These are phyloP conservation scores for Macroramphosus scolopax DNA, from an alignment of 2,797 vertebrate genomes.

Conservation along the genomic window DNA sequence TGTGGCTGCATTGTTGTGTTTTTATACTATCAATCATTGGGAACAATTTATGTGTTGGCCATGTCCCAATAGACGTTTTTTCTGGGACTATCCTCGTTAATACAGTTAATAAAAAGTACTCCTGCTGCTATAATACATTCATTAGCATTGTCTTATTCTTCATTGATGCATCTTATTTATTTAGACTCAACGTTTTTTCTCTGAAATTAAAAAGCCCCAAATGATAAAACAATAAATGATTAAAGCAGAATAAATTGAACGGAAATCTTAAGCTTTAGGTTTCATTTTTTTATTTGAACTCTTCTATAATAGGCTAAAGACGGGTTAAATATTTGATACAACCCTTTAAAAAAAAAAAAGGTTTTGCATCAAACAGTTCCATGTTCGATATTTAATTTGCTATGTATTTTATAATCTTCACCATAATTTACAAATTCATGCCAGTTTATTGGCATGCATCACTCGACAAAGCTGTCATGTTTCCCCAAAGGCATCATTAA, in stretches of 20 bases:
- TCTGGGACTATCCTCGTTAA: too few species aligned
- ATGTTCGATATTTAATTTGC: too few species aligned
- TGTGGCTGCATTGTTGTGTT: slow-evolving; percentile 64
- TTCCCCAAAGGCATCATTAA: too few species aligned
- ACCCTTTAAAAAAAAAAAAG: too few species aligned
- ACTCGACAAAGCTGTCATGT: not conserved
- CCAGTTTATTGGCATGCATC: too few species aligned
- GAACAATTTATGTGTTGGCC: slow-evolving; percentile 53
- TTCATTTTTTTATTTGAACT: too few species aligned
- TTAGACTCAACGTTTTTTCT: not conserved
- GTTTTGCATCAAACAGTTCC: too few species aligned
- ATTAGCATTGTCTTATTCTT: slow-evolving; percentile 13
- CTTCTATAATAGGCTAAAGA: too few species aligned
- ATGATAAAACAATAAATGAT: not conserved
- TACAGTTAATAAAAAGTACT: slow-evolving; percentile 30
- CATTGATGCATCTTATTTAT: slow-evolving; percentile 30
- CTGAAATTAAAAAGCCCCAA: not conserved
- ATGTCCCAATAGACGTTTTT: slow-evolving; percentile 36
- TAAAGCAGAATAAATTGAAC: not conserved
- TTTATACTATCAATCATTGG: slow-evolving; percentile 68
- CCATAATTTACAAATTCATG: too few species aligned
- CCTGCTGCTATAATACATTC: slow-evolving; percentile 12
- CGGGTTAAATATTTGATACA: too few species aligned
- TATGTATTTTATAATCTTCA: too few species aligned
- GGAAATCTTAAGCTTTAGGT: too few species aligned